A percentile compares a stretch with the other conserved stretches of the same genome.
These are phyloP conservation scores for Sus cebifrons DNA, from an alignment of 2,797 vertebrate species.

Conservation along the genomic window DNA sequence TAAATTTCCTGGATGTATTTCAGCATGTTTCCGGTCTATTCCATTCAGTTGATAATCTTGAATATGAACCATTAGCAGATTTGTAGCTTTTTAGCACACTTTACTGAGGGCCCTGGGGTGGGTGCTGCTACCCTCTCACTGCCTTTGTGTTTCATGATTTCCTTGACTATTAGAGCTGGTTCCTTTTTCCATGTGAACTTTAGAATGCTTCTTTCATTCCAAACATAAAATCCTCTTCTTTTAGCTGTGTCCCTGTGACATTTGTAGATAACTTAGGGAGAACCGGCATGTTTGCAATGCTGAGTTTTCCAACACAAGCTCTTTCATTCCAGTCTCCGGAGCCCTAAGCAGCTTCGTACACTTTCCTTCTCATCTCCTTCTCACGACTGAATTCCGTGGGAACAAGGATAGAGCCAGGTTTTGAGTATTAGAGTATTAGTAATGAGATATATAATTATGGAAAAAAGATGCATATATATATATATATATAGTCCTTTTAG, in stretches of 20 bases:
- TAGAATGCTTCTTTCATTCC: conserved; percentile 38
- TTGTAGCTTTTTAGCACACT: not conserved
- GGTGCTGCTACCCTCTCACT: not conserved
- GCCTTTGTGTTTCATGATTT: not conserved
- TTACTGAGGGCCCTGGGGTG: not conserved
- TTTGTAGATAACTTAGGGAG: conserved; percentile 2
- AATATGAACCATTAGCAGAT: not conserved
- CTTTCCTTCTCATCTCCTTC: not conserved
- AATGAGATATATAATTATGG: conserved; percentile 20
- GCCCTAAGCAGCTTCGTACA: not conserved
- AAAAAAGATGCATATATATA: not conserved
- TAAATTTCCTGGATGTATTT: not conserved
- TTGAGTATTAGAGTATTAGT: not conserved
- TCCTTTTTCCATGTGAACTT: not conserved
- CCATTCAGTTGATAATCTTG: not conserved
- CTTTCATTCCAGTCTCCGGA: not conserved
- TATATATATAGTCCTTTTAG: too few relatives aligned
- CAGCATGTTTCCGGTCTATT: not conserved
- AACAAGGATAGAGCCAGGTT: not conserved
- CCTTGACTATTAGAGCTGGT: not conserved
- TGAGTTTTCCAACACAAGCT: not conserved
- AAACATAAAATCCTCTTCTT: not conserved
- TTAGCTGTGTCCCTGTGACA: not conserved
- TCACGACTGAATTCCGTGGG: not conserved
- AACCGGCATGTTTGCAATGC: not conserved